phyloP scores from a whole-genome alignment of 2,797 vertebrate species.

The Falco columbarius region DNA sequence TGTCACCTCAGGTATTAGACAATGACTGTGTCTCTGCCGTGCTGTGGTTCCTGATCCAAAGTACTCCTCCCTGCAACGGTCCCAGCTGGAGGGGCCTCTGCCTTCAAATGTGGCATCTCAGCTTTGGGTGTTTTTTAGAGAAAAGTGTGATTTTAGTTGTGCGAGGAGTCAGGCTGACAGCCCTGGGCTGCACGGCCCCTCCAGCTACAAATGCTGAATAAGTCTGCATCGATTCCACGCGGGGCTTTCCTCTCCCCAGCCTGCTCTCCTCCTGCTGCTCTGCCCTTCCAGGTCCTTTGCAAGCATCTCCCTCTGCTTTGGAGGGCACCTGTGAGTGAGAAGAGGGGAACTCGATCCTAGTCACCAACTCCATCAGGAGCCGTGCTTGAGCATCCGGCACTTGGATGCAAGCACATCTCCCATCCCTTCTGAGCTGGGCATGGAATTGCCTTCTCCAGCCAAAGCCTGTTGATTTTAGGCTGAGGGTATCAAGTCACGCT shows the following conservation, averaged over 20 bases:
- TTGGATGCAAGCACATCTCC: fast-evolving
- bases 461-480: not conserved
- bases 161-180: not conserved
- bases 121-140: not conserved
- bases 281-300: not conserved
- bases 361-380: not conserved
- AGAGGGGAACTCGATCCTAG: not conserved
- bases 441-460: not conserved
- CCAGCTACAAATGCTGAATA: not conserved
- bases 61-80: not conserved
- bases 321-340: fast-evolving
- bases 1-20: conserved; percentile 44
- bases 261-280: not conserved
- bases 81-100: not conserved
- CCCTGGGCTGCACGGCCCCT: not conserved
- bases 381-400: fast-evolving
- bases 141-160: not conserved
- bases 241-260: not conserved
- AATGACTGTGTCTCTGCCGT: not conserved
- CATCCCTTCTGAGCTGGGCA: fast-evolving
- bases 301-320: not conserved
- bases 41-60: not conserved
- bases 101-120: not conserved
- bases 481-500: too few species aligned
- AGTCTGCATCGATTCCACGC: fast-evolving